A percentile compares a stretch with the other conserved stretches of the same genome.
These are phyloP conservation scores for Macrosteles quadrilineatus DNA, from an alignment of 1,140 invertebrate genomes.

Conservation along the genomic window DNA sequence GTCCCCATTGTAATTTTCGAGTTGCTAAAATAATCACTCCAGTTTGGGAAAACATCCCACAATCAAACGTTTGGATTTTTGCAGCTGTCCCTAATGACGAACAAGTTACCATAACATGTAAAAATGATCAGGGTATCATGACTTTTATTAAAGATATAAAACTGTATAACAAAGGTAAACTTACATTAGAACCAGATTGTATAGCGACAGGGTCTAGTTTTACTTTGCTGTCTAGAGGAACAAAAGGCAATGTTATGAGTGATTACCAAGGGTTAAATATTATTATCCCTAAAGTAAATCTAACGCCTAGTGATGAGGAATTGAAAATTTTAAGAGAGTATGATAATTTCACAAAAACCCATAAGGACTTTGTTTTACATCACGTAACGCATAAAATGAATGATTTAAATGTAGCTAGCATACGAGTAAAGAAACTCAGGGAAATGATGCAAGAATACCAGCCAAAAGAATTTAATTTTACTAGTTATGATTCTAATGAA, in stretches of 20 bases:
- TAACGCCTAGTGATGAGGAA: neutral
- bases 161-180: neutral
- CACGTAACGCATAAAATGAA: constrained; percentile 15
- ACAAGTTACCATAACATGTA: neutral
- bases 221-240: neutral
- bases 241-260: neutral
- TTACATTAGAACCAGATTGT: neutral
- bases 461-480: neutral
- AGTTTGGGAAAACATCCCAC: neutral
- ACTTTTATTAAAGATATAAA: neutral
- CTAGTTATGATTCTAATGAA: neutral
- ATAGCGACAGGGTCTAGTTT: neutral
- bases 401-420: constrained; percentile 11
- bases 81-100: neutral
- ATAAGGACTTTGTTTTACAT: neutral
- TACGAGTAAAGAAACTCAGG: neutral
- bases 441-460: neutral
- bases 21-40: neutral
- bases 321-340: neutral
- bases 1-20: constrained; percentile 2
- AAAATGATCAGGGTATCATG: neutral
- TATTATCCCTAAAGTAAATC: neutral
- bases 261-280: neutral
- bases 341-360: neutral
- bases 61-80: neutral